phyloP scores from a whole-genome alignment of 2,797 vertebrate genomes.

The Hippocampus kuda region DNA sequence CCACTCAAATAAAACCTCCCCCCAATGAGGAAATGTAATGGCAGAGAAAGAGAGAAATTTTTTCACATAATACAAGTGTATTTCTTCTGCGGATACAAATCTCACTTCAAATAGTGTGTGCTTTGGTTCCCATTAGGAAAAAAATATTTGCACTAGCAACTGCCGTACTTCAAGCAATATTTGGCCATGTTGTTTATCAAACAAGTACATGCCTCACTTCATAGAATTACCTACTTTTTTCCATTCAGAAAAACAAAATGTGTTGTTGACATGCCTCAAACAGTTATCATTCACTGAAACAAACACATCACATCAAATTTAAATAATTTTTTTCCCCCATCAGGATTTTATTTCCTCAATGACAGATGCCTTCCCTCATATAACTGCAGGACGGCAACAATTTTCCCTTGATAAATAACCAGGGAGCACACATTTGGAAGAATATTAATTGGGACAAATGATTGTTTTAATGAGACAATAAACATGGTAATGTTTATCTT shows the following conservation, averaged over 20 bases:
- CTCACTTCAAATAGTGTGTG: no score
- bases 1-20: neutral
- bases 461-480: neutral
- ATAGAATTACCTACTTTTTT: neutral
- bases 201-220: neutral
- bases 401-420: neutral
- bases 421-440: neutral
- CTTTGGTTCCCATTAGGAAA: neutral
- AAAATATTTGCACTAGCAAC: neutral
- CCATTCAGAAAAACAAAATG: neutral
- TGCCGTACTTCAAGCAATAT: neutral
- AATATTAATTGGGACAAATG: neutral
- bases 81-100: no score
- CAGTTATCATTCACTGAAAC: neutral
- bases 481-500: neutral
- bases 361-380: neutral
- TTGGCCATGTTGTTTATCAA: neutral
- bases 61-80: neutral
- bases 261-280: neutral
- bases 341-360: neutral
- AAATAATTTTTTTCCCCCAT: neutral
- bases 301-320: neutral
- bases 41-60: neutral
- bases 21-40: neutral
- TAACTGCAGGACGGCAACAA: neutral